These are phyloP conservation scores for Criorhina ranunculi DNA, from an alignment of 2,888 invertebrate species.

Conservation along the genomic window DNA sequence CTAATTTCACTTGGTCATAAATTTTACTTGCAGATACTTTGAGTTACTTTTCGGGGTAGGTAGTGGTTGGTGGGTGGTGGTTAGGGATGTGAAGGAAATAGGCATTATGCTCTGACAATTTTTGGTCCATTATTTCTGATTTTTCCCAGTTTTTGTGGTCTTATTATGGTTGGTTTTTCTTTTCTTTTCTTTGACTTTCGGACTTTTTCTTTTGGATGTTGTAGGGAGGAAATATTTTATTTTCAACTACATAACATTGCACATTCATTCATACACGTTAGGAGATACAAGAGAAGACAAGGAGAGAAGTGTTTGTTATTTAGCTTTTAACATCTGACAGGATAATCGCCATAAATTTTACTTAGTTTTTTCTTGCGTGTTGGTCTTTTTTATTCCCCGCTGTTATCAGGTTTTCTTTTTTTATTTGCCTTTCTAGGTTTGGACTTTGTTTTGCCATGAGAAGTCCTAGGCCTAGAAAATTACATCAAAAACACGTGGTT, in stretches of 20 bases:
- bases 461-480: background rate
- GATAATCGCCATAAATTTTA: conserved; percentile 79
- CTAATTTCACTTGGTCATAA: conserved; percentile 74
- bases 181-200: conserved; percentile 45
- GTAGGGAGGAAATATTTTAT: conserved; percentile 54
- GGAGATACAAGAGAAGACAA: background rate
- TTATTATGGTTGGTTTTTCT: conserved; percentile 46
- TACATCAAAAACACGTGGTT: background rate
- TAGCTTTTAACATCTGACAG: conserved; percentile 79
- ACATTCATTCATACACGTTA: conserved; percentile 22
- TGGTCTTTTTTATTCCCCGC: conserved; percentile 21
- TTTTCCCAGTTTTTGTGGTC: conserved; percentile 43
- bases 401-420: conserved; percentile 2
- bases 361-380: conserved; percentile 60
- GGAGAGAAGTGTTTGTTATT: conserved; percentile 71
- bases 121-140: conserved; percentile 74
- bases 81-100: conserved; percentile 25
- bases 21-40: conserved; percentile 70
- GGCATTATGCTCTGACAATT: conserved; percentile 67
- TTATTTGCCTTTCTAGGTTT: conserved; percentile 31
- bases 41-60: conserved; percentile 38
- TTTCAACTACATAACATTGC: conserved; percentile 73
- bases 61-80: background rate
- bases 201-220: conserved; percentile 27
- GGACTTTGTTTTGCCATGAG: conserved; percentile 20